phyloP scores from a whole-genome alignment of 2,888 invertebrate genomes.

The Masnerella sp. region DNA sequence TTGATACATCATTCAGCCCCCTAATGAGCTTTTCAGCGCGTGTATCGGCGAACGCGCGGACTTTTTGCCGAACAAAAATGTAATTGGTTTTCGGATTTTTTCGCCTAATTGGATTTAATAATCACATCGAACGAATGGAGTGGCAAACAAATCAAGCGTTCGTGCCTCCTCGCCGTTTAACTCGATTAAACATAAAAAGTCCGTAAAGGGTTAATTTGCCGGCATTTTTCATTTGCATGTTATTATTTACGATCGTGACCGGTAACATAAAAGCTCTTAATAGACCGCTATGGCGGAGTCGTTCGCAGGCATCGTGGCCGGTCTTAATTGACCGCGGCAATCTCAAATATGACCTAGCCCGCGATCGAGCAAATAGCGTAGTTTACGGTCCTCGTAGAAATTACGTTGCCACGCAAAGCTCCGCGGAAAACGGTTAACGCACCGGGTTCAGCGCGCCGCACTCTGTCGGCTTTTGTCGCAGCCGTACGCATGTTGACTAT shows the following conservation, averaged over 20 bases:
- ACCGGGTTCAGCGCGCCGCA: slow-evolving; percentile 62
- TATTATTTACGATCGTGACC: slow-evolving; percentile 30
- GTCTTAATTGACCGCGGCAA: slow-evolving; percentile 62
- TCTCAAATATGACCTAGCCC: slow-evolving; percentile 54
- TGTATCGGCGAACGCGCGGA: no score
- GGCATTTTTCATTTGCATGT: slow-evolving; percentile 27
- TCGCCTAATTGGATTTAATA: no score
- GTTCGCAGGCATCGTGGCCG: slow-evolving; percentile 16
- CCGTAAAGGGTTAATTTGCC: slow-evolving; percentile 22
- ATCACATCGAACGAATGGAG: no score
- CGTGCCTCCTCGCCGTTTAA: slow-evolving; percentile 14
- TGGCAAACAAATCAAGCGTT: no score
- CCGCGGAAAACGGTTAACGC: slow-evolving; percentile 59
- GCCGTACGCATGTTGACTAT: slow-evolving; percentile 76
- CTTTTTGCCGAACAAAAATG: no score
- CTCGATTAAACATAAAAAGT: slow-evolving; percentile 14
- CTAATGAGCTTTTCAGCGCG: no score
- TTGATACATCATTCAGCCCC: no score
- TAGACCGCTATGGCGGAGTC: slow-evolving; percentile 22
- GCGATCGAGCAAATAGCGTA: no score
- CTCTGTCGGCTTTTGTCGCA: no score
- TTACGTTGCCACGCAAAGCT: no score
- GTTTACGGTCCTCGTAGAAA: slow-evolving; percentile 50
- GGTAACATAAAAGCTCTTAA: slow-evolving; percentile 36
- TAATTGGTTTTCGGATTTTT: no score